Percentiles rank a stretch among this genome's conserved stretches.
phyloP scores from a whole-genome alignment of 2,888 invertebrate species.

The Tanypteryx hageni region DNA sequence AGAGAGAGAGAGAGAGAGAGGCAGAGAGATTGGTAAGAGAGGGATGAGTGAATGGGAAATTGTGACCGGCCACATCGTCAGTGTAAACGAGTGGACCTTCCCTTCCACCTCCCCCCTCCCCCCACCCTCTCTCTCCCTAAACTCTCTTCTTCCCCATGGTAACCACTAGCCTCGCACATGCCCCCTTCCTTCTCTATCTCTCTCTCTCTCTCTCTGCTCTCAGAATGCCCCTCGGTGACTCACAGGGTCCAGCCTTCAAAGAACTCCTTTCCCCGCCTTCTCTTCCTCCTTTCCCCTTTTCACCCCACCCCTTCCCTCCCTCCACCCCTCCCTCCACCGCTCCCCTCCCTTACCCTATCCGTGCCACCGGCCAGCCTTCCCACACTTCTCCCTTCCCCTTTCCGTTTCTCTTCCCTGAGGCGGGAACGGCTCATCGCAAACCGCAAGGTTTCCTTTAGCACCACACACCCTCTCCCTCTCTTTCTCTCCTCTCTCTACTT shows the following conservation, averaged over 20 bases:
- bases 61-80: constrained; percentile 62
- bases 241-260: neutral
- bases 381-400: neutral
- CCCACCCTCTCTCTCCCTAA: neutral
- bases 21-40: neutral
- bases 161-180: neutral
- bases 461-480: constrained; percentile 6
- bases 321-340: neutral
- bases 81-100: constrained; percentile 44
- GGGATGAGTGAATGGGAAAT: constrained; percentile 35
- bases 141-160: constrained; percentile 31
- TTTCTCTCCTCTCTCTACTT: neutral
- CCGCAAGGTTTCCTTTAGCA: constrained; percentile 54
- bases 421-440: constrained; percentile 47
- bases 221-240: neutral
- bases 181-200: neutral
- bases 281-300: neutral
- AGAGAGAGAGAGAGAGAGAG: neutral
- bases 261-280: neutral
- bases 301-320: neutral
- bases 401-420: neutral
- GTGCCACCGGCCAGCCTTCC: neutral
- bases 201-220: neutral
- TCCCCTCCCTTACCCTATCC: neutral
- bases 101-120: neutral